These are phyloP conservation scores for Pristionchus mayeri DNA, from an alignment of 2,888 invertebrate species.

Conservation along the genomic window DNA sequence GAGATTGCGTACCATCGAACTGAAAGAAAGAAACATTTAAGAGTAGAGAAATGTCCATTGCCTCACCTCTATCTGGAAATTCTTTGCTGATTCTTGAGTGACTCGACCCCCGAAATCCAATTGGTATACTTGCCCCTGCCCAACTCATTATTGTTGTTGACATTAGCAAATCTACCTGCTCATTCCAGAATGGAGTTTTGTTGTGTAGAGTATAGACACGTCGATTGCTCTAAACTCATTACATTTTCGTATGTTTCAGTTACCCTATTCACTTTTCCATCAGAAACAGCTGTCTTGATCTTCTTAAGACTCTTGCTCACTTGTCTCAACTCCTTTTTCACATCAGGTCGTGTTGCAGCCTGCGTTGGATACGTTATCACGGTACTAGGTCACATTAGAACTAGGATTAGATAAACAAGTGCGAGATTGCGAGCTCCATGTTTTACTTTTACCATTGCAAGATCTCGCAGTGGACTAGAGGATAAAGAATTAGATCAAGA, in stretches of 20 bases:
- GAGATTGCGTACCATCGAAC: conserved; percentile 84
- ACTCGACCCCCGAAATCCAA: conserved; percentile 98
- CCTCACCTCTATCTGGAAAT: conserved; percentile 91
- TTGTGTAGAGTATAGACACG: conserved; percentile 86
- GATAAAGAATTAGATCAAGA: too few relatives aligned
- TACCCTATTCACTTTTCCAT: neutral
- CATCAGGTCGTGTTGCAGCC: conserved; percentile 57
- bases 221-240: neutral
- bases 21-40: conserved; percentile 38
- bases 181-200: conserved; percentile 98
- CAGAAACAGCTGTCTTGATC: conserved; percentile 57
- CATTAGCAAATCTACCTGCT: too few relatives aligned
- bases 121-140: conserved; percentile 98
- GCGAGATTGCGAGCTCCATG: too few relatives aligned
- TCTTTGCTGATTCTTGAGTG: conserved; percentile 98
- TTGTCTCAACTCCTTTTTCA: conserved; percentile 61
- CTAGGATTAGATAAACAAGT: too few relatives aligned
- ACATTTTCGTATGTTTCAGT: neutral
- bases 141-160: too few relatives aligned
- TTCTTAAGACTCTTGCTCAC: conserved; percentile 62
- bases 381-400: too few relatives aligned
- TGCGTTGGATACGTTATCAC: too few relatives aligned
- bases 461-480: too few relatives aligned
- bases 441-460: too few relatives aligned
- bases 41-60: too few relatives aligned